Evolutionary conservation across 1,140 invertebrate genomes (phyloP).

Genomic region (Pectinophora gossypiella): DNA sequence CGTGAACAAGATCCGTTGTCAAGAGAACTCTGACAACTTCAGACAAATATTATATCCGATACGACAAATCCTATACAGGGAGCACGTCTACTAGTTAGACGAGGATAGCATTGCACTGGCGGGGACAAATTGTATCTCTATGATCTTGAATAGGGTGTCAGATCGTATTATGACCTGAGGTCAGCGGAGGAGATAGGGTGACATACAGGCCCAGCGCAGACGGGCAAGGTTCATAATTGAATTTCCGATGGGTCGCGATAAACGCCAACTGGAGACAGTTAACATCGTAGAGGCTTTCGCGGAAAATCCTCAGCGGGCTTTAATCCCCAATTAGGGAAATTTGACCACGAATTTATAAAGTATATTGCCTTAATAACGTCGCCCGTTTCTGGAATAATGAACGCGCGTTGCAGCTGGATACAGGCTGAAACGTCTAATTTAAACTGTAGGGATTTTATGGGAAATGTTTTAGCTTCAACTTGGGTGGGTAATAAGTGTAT

Average conservation of each 20-base stretch:
- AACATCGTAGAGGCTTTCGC: conserved; percentile 23
- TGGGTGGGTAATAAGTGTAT: neutral
- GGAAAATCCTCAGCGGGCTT: conserved; percentile 29
- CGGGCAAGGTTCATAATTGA: conserved; percentile 40
- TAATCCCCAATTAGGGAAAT: conserved; percentile 40
- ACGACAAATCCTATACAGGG: too few species aligned
- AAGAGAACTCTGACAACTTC: too few species aligned
- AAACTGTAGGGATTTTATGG: neutral
- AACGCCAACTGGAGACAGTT: conserved; percentile 35
- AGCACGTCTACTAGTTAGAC: too few species aligned
- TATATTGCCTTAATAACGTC: conserved; percentile 24
- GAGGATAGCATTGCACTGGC: too few species aligned
- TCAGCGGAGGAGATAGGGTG: conserved; percentile 1
- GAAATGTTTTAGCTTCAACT: neutral
- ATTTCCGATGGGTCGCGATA: conserved; percentile 40
- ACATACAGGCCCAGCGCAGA: neutral
- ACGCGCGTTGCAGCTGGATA: neutral
- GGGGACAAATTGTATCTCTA: neutral
- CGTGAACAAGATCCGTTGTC: too few species aligned
- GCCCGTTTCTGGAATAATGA: conserved; percentile 4
- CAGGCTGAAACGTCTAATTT: neutral
- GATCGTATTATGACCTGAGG: neutral
- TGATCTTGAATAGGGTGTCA: neutral
- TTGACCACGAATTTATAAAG: conserved; percentile 32
- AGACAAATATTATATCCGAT: too few species aligned